Percentiles rank a stretch among this genome's conserved stretches.
Conservation (phyloP, 2,888 invertebrate species). For the Exocentrus adspersus region DNA sequence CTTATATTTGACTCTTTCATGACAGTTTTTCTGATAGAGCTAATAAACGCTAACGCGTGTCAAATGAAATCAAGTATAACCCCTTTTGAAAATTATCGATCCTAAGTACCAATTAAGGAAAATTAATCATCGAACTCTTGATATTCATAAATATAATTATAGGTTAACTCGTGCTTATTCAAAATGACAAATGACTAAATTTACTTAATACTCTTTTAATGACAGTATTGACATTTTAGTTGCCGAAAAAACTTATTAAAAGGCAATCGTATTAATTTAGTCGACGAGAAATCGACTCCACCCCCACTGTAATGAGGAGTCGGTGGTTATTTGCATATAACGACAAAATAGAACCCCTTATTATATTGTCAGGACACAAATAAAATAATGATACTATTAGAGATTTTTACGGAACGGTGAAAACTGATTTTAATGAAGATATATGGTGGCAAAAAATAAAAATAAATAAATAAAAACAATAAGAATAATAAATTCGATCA, state of each 20-base stretch:
- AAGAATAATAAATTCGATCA: too few relatives aligned
- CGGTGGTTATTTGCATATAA: slow-evolving; percentile 3
- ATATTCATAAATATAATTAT: slow-evolving; percentile 42
- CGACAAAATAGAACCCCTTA: slow-evolving; percentile 17
- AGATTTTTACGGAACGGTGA: background rate
- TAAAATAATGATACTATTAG: background rate
- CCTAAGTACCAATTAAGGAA: slow-evolving; percentile 44
- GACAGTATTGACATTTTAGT: slow-evolving; percentile 41
- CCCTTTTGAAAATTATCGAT: slow-evolving; percentile 39
- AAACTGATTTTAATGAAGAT: too few relatives aligned
- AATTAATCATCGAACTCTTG: slow-evolving; percentile 48
- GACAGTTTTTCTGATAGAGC: background rate
- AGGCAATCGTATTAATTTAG: slow-evolving; percentile 24
- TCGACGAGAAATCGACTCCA: slow-evolving; percentile 13
- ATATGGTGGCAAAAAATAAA: too few relatives aligned
- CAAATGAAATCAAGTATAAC: slow-evolving; percentile 42
- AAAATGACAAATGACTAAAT: slow-evolving; percentile 57
- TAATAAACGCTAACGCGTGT: slow-evolving; percentile 33
- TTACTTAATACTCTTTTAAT: slow-evolving; percentile 57
- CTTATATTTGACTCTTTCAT: background rate
- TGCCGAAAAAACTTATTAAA: slow-evolving; percentile 33
- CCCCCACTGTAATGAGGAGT: slow-evolving; percentile 8
- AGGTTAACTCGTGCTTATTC: slow-evolving; percentile 35
- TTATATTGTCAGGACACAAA: slow-evolving; percentile 18
- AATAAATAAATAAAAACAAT: too few relatives aligned